Evolutionary conservation across 1,140 invertebrate species (phyloP).

Genomic region (Drosophila pectinifera): DNA sequence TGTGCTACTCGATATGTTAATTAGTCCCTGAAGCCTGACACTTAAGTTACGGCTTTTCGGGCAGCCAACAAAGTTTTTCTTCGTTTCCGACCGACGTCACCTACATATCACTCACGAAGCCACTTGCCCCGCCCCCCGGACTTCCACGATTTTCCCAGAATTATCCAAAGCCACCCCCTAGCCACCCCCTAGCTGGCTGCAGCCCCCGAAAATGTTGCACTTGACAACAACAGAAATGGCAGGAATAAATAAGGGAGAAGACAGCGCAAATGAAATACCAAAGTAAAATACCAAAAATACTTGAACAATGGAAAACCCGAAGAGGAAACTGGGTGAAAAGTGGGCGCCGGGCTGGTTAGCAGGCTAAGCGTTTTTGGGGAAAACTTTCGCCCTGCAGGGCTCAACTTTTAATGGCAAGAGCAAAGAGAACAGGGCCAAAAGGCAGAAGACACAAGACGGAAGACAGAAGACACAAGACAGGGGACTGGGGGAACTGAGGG

Average conservation of each 20-base stretch:
- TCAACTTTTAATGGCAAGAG: slow-evolving; percentile 79
- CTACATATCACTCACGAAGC: slow-evolving; percentile 33
- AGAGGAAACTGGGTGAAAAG: slow-evolving; percentile 14
- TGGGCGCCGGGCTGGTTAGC: slow-evolving; percentile 27
- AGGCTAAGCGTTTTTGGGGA: slow-evolving; percentile 40
- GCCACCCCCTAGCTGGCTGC: too few species aligned
- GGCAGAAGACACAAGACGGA: not conserved
- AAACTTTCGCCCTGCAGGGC: slow-evolving; percentile 67
- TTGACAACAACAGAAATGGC: slow-evolving; percentile 44
- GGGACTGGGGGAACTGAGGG: too few species aligned
- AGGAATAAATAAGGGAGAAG: slow-evolving; percentile 35
- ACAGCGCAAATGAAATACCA: slow-evolving; percentile 70
- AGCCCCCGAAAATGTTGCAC: slow-evolving; percentile 68
- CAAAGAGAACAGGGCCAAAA: slow-evolving; percentile 63
- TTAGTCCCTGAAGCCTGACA: slow-evolving; percentile 31
- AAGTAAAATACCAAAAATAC: slow-evolving; percentile 76
- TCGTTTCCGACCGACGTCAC: slow-evolving; percentile 19
- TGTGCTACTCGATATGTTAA: slow-evolving; percentile 43
- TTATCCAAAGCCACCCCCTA: not conserved
- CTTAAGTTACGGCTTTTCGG: slow-evolving; percentile 27
- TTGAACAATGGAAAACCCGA: slow-evolving; percentile 50
- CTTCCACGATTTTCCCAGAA: not conserved
- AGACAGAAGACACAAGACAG: not conserved
- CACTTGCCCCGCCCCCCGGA: slow-evolving; percentile 4
- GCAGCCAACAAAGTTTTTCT: slow-evolving; percentile 24